Conservation (phyloP, 2,888 invertebrate genomes). For the Pristionchus maxplancki region DNA sequence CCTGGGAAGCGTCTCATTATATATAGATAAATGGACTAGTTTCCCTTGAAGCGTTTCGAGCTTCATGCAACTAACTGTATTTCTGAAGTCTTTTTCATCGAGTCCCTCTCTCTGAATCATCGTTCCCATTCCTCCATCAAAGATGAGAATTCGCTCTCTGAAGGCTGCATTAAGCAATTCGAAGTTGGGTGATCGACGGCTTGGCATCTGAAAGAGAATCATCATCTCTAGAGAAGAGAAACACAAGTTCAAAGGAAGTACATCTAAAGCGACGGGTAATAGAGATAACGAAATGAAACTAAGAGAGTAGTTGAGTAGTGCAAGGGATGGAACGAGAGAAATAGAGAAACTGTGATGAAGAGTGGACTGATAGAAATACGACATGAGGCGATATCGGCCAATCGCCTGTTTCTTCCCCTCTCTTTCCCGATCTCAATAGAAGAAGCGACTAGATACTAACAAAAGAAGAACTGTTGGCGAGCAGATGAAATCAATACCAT, state of each 20-base stretch:
- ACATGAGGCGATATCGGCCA: slow-evolving; percentile 30
- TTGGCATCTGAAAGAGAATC: slow-evolving; percentile 47
- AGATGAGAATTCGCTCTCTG: slow-evolving; percentile 68
- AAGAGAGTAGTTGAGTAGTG: neutral
- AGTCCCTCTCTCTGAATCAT: slow-evolving; percentile 81
- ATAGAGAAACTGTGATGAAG: neutral
- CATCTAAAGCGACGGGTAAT: neutral
- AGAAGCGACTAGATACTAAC: neutral
- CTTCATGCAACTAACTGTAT: neutral
- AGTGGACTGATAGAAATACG: slow-evolving; percentile 34
- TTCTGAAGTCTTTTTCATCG: slow-evolving; percentile 81
- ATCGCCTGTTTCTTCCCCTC: neutral
- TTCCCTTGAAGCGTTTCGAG: neutral
- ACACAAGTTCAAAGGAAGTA: neutral
- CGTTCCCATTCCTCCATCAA: slow-evolving; percentile 82
- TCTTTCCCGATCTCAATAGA: neutral
- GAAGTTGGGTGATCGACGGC: slow-evolving; percentile 58
- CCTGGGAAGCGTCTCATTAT: slow-evolving; percentile 52
- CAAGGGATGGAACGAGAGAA: neutral
- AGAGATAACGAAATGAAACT: neutral
- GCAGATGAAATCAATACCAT: neutral
- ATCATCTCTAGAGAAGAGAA: neutral
- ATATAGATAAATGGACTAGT: too few species aligned
- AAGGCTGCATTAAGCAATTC: slow-evolving; percentile 62
- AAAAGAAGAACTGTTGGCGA: neutral